phyloP scores from a whole-genome alignment of 2,888 invertebrate genomes.

The Stenurella melanura region DNA sequence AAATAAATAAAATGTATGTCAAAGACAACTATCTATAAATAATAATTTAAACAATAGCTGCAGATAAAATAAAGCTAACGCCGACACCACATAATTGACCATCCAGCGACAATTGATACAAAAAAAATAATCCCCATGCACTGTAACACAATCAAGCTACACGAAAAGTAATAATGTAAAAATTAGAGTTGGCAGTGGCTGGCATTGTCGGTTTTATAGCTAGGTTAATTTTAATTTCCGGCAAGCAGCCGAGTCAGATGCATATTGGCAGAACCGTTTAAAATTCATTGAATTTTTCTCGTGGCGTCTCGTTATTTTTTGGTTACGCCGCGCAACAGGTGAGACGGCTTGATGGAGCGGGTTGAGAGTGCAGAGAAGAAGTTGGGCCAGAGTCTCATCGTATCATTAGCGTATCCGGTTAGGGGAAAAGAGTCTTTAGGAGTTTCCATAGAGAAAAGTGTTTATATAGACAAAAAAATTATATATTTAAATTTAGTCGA shows the following conservation, averaged over 20 bases:
- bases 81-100: neutral
- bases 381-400: conserved; percentile 56
- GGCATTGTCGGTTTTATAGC: conserved; percentile 41
- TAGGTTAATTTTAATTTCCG: conserved; percentile 48
- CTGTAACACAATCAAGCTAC: conserved; percentile 12
- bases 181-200: conserved; percentile 40
- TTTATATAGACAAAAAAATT: neutral
- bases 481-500: neutral
- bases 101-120: neutral
- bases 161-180: conserved; percentile 31
- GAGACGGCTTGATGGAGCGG: conserved; percentile 52
- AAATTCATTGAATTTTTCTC: conserved; percentile 71
- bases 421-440: neutral
- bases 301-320: conserved; percentile 62
- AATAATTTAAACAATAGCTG: too few relatives aligned
- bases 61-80: too few relatives aligned
- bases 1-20: too few relatives aligned
- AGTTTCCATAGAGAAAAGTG: neutral
- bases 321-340: conserved; percentile 62
- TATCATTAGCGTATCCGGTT: conserved; percentile 49
- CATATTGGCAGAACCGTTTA: conserved; percentile 62
- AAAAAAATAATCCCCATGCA: neutral
- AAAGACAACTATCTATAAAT: too few relatives aligned
- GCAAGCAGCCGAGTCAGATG: conserved; percentile 39
- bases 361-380: conserved; percentile 45